Conservation (phyloP, 2,113 vertebrate species). For the Egretta garzetta region DNA sequence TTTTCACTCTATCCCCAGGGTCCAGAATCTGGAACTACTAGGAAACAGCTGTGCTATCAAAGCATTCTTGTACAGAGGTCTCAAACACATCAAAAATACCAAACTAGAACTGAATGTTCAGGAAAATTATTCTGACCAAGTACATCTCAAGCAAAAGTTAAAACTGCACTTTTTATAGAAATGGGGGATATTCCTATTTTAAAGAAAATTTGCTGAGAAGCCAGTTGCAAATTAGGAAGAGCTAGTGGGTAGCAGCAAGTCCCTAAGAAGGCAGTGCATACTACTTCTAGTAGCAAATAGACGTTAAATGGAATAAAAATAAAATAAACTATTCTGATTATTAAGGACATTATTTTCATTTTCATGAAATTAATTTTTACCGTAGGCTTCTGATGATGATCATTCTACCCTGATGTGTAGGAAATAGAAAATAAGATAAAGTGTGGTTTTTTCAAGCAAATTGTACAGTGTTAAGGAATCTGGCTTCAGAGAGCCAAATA, state of each 20-base stretch:
- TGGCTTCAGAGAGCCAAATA: background rate
- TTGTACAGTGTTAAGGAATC: background rate
- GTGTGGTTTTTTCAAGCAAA: background rate
- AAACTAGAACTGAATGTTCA: background rate
- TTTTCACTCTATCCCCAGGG: background rate
- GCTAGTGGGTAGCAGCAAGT: background rate
- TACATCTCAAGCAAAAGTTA: background rate
- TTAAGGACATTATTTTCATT: background rate
- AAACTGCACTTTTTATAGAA: background rate
- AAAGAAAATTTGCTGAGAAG: background rate
- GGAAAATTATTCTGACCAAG: background rate
- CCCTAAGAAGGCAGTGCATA: background rate
- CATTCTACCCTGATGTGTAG: background rate
- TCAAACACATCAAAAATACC: background rate
- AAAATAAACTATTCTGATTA: background rate
- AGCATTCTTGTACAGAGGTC: constrained; percentile 11
- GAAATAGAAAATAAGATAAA: background rate
- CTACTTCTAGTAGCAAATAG: background rate
- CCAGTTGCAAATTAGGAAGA: background rate
- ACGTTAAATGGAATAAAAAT: background rate
- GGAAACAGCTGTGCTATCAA: constrained; percentile 52
- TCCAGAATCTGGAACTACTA: constrained; percentile 15
- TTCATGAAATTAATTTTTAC: background rate
- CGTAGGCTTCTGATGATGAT: background rate
- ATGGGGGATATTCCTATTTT: background rate